Conservation (phyloP, 2,888 invertebrate species). For the Pelosia muscerda region DNA sequence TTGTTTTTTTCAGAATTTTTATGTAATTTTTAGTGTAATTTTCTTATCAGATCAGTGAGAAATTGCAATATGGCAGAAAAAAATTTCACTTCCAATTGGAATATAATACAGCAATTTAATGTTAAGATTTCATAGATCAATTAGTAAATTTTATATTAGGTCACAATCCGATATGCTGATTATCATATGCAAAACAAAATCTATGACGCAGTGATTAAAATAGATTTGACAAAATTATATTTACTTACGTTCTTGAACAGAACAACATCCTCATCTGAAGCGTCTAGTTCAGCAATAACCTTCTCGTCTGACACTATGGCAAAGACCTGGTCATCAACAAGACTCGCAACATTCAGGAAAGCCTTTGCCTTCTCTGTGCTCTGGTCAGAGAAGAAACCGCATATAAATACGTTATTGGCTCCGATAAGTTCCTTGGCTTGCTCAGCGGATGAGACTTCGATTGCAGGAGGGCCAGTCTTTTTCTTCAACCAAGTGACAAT, state of each 20-base stretch:
- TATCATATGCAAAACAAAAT: not conserved
- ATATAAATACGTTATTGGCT: constrained; percentile 92
- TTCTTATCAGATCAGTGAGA: not conserved
- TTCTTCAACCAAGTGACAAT: constrained; percentile 98
- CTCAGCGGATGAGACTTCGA: constrained; percentile 91
- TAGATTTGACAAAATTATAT: not conserved
- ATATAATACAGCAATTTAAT: not conserved
- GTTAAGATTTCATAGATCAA: not conserved
- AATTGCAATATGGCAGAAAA: too few species aligned
- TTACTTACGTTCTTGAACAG: constrained; percentile 95
- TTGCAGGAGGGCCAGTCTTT: constrained; percentile 99
- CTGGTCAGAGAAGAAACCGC: constrained; percentile 96
- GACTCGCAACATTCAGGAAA: constrained; percentile 93
- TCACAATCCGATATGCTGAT: not conserved
- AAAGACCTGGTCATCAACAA: constrained; percentile 95
- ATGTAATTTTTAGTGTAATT: too few species aligned
- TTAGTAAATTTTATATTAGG: not conserved
- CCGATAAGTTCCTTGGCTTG: constrained; percentile 94
- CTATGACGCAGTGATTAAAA: not conserved
- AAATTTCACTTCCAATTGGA: not conserved
- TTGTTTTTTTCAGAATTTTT: too few species aligned
- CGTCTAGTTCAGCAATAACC: constrained; percentile 93
- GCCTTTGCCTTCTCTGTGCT: constrained; percentile 93
- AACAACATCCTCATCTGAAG: constrained; percentile 92
- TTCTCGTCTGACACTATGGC: constrained; percentile 93